Conservation (phyloP, 2,888 invertebrate species). For the Cataglyphis rosenhaueri region DNA sequence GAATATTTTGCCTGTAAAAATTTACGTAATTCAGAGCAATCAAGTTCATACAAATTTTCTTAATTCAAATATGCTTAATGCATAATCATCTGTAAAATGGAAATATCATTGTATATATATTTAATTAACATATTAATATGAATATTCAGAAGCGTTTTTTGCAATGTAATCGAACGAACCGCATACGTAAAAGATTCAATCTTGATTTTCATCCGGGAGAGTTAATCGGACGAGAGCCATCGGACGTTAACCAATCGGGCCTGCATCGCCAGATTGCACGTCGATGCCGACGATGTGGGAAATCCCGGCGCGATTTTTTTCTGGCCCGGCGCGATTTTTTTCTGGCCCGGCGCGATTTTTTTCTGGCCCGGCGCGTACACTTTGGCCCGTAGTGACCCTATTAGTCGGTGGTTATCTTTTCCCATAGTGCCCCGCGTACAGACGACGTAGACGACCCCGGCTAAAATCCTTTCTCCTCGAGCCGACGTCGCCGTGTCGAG, state of each 20-base stretch:
- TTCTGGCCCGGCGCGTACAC: conserved; percentile 57
- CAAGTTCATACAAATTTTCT: not conserved
- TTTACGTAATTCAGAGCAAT: not conserved
- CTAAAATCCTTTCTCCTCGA: conserved; percentile 74
- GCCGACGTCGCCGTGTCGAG: conserved; percentile 61
- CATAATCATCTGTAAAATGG: not conserved
- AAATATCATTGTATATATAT: conserved; percentile 20
- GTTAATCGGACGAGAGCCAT: conserved; percentile 24
- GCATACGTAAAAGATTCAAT: not conserved
- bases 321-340: conserved; percentile 60
- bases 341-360: conserved; percentile 59
- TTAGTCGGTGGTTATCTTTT: conserved; percentile 72
- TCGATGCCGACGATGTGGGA: conserved; percentile 52
- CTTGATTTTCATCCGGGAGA: conserved; percentile 40
- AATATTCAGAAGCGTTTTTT: not conserved
- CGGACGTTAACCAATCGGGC: conserved; percentile 32
- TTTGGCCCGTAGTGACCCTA: conserved; percentile 70
- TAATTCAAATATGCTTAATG: not conserved
- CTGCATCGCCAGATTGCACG: conserved; percentile 12
- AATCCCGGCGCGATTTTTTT: conserved; percentile 58
- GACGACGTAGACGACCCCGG: conserved; percentile 70
- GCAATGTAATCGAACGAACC: not conserved
- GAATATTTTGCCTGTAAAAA: not conserved
- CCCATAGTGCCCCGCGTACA: conserved; percentile 66
- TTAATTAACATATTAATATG: conserved; percentile 1